Evolutionary conservation across 2,888 invertebrate genomes (phyloP), one percentile per base, ranked within the genome.

Genomic region (Mylabris sibirica): DNA sequence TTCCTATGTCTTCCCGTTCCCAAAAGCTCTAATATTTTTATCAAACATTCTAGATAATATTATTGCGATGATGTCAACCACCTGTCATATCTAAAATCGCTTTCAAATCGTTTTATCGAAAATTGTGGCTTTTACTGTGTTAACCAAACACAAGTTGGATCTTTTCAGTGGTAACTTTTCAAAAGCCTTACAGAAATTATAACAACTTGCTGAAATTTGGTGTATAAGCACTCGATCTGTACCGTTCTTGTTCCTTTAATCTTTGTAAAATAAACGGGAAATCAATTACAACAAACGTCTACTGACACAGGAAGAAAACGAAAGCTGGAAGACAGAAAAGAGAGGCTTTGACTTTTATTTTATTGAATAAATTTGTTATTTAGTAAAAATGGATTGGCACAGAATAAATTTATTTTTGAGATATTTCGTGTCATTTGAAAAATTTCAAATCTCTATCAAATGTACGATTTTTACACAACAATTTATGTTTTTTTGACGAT

Each of bases 31-130:
- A n/a, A n/a, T 11, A 1, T 44, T 44, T n/a, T 44, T 44, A 17
- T 44, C 44, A 44, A 44, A 17, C 8, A 44, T 44, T 44, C 2
- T 44, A 17, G 44, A 17, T n/a, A 44, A 44, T 44, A 17, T 44
- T 44, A 44, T 44, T 44, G 44, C 44, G n/a, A 44, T 44, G 17
- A 44, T 44, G 44, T 44, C 44, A 44, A 44, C 17, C 44, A 44
- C 44, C 17, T 44, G 44, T 44, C 44, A 44, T 44, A 17, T n/a
- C 44, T 44, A 5, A 17, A 44, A 17, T 44, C 44, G 17, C 17
- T 44, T 44, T 17, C 17, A 44, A 44, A 44, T n/a, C 17, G 44
- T 4, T 44, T n/a, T 17, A n/a, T 17, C n/a, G 12, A 17, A 14
- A 38, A 30, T 30, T 30, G 2, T 8, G 30, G 8, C 4, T 30